These are phyloP conservation scores for Cheumatopsyche charites DNA, from an alignment of 1,140 invertebrate species.

Conservation along the genomic window DNA sequence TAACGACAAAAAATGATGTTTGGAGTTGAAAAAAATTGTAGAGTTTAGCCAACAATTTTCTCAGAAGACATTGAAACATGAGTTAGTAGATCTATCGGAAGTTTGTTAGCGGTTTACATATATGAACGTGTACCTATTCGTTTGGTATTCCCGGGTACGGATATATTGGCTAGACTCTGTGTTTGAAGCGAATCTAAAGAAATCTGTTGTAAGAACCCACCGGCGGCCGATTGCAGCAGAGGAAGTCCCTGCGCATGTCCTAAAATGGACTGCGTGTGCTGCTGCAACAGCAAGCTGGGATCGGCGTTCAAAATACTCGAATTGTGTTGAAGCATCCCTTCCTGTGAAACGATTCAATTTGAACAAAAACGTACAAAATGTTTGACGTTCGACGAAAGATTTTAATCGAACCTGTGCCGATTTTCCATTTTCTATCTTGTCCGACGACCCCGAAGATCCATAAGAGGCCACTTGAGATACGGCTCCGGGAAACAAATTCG, in stretches of 20 bases:
- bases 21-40: neutral
- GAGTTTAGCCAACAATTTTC: neutral
- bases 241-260: constrained; percentile 48
- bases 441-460: constrained; percentile 60
- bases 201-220: constrained; percentile 46
- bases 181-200: constrained; percentile 50
- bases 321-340: constrained; percentile 58
- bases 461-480: constrained; percentile 69
- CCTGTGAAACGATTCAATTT: constrained; percentile 47
- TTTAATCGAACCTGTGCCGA: constrained; percentile 59
- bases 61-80: neutral
- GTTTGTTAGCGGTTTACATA: no score
- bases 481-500: constrained; percentile 68
- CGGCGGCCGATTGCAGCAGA: constrained; percentile 53
- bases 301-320: constrained; percentile 59
- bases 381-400: neutral
- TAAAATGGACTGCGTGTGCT: constrained; percentile 45
- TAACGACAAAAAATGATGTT: neutral
- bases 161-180: constrained; percentile 53
- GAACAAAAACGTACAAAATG: neutral
- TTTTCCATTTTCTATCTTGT: constrained; percentile 64
- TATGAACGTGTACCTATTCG: neutral
- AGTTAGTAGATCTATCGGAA: neutral
- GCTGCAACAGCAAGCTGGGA: constrained; percentile 46
- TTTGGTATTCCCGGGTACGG: constrained; percentile 28